phyloP scores from a whole-genome alignment of 2,113 vertebrate genomes.

The Nothocercus julius region DNA sequence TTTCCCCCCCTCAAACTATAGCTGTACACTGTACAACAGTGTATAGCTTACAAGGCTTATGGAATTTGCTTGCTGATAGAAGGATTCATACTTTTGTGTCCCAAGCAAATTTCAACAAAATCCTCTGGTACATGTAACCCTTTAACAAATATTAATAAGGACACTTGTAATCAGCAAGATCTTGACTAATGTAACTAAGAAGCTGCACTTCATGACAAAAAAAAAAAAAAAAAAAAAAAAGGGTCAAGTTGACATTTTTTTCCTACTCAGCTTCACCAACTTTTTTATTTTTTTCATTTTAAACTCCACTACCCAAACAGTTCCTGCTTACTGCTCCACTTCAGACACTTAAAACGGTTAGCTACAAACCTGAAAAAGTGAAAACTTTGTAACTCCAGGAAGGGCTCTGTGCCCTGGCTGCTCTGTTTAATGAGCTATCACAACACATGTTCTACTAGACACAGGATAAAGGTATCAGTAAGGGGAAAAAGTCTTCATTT shows the following conservation, averaged over 20 bases:
- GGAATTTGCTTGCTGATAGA: neutral
- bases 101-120: neutral
- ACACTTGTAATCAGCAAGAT: neutral
- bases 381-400: neutral
- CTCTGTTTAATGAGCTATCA: neutral
- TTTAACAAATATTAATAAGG: slow-evolving; percentile 11
- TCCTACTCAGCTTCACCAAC: neutral
- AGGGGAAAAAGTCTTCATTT: neutral
- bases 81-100: neutral
- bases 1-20: neutral
- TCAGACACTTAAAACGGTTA: neutral
- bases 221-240: neutral
- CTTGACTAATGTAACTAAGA: neutral
- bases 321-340: neutral
- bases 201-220: neutral
- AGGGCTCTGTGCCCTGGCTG: neutral
- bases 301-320: neutral
- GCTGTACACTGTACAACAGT: neutral
- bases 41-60: neutral
- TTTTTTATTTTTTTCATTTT: neutral
- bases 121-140: neutral
- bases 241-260: slow-evolving; percentile 10
- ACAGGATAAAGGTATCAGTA: neutral
- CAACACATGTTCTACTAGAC: neutral
- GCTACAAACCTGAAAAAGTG: neutral